These are phyloP conservation scores for Athetis lepigone DNA, from an alignment of 2,888 invertebrate genomes.

Conservation along the genomic window DNA sequence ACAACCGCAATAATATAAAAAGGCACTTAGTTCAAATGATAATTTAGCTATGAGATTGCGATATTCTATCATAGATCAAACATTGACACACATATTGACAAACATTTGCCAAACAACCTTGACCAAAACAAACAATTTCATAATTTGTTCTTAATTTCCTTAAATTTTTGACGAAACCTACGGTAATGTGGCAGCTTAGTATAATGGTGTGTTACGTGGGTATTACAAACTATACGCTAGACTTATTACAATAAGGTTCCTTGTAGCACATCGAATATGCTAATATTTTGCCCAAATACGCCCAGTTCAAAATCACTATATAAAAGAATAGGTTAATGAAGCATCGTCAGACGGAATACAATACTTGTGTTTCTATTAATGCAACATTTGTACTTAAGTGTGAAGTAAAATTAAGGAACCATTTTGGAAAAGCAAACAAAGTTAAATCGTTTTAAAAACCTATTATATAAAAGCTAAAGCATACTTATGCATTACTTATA, in stretches of 20 bases:
- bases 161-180: slow-evolving; percentile 38
- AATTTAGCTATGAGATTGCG: slow-evolving; percentile 12
- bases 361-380: slow-evolving; percentile 14
- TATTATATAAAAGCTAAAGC: slow-evolving; percentile 16
- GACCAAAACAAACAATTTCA: slow-evolving; percentile 29
- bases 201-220: too few relatives aligned
- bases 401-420: slow-evolving; percentile 28
- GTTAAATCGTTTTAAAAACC: slow-evolving; percentile 3
- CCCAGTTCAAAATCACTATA: too few relatives aligned
- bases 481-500: too few relatives aligned
- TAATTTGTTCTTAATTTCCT: slow-evolving; percentile 44
- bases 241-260: too few relatives aligned
- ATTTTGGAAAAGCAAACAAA: slow-evolving; percentile 2
- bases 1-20: too few relatives aligned
- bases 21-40: slow-evolving; percentile 8
- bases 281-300: too few relatives aligned
- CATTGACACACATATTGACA: slow-evolving; percentile 20
- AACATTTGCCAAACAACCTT: slow-evolving; percentile 16
- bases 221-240: too few relatives aligned
- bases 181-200: slow-evolving; percentile 22
- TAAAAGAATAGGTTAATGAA: too few relatives aligned
- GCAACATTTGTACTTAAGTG: slow-evolving; percentile 7
- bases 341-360: slow-evolving; percentile 16
- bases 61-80: slow-evolving; percentile 17
- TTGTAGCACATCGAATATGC: too few relatives aligned